These are phyloP conservation scores for Odontesthes bonariensis DNA, from an alignment of 2,113 vertebrate species.

Conservation along the genomic window DNA sequence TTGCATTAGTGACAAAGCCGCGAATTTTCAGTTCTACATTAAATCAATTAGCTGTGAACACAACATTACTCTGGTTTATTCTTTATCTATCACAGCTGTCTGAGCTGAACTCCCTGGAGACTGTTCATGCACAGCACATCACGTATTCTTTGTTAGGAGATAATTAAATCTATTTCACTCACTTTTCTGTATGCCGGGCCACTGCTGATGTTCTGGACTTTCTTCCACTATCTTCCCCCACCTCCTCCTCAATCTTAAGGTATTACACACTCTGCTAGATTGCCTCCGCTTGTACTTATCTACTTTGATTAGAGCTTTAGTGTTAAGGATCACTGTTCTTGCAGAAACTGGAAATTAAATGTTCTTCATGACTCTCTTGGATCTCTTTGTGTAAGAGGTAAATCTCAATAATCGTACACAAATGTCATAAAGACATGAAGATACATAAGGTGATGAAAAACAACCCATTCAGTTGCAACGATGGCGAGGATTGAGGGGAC, in stretches of 20 bases:
- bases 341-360: conserved; percentile 30
- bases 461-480: conserved; percentile 46
- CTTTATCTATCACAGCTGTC: conserved; percentile 65
- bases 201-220: conserved; percentile 43
- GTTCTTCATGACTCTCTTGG: conserved; percentile 3
- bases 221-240: background rate
- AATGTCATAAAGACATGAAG: conserved; percentile 28
- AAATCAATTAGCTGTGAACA: conserved; percentile 71
- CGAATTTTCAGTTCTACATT: conserved; percentile 61
- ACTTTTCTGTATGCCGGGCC: conserved; percentile 39
- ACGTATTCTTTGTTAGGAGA: conserved; percentile 64
- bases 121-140: conserved; percentile 37
- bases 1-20: conserved; percentile 34
- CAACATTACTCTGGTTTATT: conserved; percentile 36
- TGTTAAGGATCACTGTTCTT: conserved; percentile 30
- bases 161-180: conserved; percentile 72
- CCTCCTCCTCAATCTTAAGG: conserved; percentile 31
- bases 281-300: conserved; percentile 54
- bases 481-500: conserved; percentile 38
- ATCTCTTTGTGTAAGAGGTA: conserved; percentile 12
- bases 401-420: conserved; percentile 35
- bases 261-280: conserved; percentile 44
- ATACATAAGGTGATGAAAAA: conserved; percentile 47
- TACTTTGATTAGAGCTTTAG: conserved; percentile 52
- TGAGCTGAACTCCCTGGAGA: conserved; percentile 56